Evolutionary conservation across 2,113 vertebrate genomes (phyloP).

Genomic region (Cardinalis cardinalis): DNA sequence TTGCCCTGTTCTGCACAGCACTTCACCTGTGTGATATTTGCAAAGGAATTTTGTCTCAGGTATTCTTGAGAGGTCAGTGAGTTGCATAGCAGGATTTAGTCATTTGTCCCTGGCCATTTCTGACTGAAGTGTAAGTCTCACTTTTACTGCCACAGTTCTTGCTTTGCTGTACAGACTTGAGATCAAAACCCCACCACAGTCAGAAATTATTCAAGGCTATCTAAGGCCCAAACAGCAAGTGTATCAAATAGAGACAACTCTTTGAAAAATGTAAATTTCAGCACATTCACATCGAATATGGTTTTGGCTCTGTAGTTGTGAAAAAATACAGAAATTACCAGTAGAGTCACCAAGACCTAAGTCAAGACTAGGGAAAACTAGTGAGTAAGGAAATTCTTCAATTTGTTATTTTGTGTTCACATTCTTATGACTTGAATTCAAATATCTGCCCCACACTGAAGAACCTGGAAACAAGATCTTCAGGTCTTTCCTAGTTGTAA

Average conservation of each 20-base stretch:
- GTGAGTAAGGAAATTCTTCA: constrained; percentile 7
- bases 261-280: background rate
- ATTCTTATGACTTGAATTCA: constrained; percentile 34
- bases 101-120: background rate
- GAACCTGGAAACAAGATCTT: constrained; percentile 53
- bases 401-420: background rate
- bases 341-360: background rate
- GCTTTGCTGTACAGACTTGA: background rate
- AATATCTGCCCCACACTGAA: background rate
- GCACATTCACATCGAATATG: background rate
- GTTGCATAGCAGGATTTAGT: background rate
- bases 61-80: background rate
- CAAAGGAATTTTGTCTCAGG: background rate
- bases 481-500: constrained; percentile 43
- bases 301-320: background rate
- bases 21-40: background rate
- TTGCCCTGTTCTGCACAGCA: background rate
- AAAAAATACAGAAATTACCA: background rate
- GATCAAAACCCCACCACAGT: background rate
- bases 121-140: background rate
- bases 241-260: background rate
- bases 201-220: background rate
- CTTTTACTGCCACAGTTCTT: background rate
- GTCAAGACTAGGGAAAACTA: background rate
- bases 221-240: background rate